These are phyloP conservation scores for Mormyrus proboscirostris DNA, from an alignment of 2,797 vertebrate genomes.

Conservation along the genomic window DNA sequence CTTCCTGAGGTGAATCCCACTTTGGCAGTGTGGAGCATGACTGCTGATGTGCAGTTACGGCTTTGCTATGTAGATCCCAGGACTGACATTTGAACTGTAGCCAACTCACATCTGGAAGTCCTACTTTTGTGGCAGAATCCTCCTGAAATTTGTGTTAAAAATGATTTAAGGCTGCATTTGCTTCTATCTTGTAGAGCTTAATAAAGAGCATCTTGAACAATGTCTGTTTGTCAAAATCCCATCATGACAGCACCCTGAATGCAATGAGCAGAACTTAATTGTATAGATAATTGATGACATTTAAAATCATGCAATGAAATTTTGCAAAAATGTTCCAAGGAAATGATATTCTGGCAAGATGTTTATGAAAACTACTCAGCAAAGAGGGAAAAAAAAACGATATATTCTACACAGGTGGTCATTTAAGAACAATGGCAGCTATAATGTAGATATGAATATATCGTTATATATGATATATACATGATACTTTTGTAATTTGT, in stretches of 20 bases:
- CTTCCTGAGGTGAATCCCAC: neutral
- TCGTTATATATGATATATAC: neutral
- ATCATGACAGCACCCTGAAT: neutral
- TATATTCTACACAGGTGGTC: neutral
- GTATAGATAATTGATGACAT: neutral
- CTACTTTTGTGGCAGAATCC: neutral
- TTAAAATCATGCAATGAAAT: neutral
- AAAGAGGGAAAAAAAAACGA: neutral
- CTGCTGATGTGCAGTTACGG: neutral
- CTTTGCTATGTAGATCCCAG: neutral
- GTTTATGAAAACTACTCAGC: neutral
- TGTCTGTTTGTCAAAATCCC: neutral
- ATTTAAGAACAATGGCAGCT: conserved; percentile 1
- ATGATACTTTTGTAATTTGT: conserved; percentile 11
- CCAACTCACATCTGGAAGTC: neutral
- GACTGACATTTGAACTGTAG: neutral
- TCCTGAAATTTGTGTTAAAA: neutral
- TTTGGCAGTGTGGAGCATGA: neutral
- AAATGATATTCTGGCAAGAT: neutral
- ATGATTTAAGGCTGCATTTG: conserved; percentile 7
- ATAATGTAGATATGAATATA: neutral
- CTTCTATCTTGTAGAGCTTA: conserved; percentile 4
- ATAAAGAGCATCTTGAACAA: neutral
- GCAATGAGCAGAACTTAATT: neutral
- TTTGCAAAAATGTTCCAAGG: neutral